phyloP scores from a whole-genome alignment of 1,140 invertebrate genomes.

The Drosophila seguyi region DNA sequence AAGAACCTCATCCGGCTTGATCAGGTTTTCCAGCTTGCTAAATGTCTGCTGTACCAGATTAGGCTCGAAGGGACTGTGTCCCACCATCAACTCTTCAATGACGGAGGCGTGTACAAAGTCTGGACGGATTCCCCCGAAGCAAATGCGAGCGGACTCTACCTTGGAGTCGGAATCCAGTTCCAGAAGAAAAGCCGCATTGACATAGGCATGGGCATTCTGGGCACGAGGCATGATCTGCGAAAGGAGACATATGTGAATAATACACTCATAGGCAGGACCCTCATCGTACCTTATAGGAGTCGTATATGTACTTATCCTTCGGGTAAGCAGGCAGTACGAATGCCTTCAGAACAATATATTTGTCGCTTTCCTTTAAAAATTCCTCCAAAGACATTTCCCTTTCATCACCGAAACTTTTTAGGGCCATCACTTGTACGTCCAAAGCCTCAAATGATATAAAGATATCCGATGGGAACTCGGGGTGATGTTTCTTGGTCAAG shows the following conservation, averaged over 20 bases:
- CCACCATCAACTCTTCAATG: constrained; percentile 89
- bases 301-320: constrained; percentile 67
- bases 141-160: constrained; percentile 76
- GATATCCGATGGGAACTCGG: constrained; percentile 91
- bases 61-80: constrained; percentile 86
- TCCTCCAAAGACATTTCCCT: constrained; percentile 58
- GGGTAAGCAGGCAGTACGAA: constrained; percentile 67
- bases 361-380: constrained; percentile 40
- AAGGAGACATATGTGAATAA: not conserved
- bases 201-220: constrained; percentile 93
- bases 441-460: constrained; percentile 90
- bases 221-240: constrained; percentile 88
- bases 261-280: not conserved
- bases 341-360: constrained; percentile 56
- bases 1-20: constrained; percentile 88
- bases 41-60: constrained; percentile 87
- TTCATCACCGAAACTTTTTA: constrained; percentile 35
- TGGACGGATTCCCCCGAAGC: constrained; percentile 90
- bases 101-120: constrained; percentile 90
- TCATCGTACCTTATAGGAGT: constrained; percentile 86
- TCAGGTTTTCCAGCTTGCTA: constrained; percentile 86
- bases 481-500: constrained; percentile 90
- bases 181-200: constrained; percentile 92
- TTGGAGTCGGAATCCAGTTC: constrained; percentile 72
- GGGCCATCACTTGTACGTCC: constrained; percentile 85